Evolutionary conservation across 1,140 invertebrate genomes (phyloP), one percentile per base, ranked within the genome.

Genomic region (Ruditapes philippinarum): DNA sequence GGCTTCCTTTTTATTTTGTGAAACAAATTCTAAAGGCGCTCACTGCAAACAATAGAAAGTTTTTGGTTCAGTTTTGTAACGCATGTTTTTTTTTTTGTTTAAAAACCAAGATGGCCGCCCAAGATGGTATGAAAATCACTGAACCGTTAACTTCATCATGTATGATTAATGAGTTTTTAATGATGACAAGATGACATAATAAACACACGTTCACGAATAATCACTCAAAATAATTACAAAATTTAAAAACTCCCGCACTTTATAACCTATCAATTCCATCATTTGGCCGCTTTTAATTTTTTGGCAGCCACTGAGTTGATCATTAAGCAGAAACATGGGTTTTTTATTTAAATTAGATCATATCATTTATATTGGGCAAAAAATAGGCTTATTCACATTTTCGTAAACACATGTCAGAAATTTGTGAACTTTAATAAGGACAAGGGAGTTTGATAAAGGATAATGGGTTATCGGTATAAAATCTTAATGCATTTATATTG

Each of bases 401-500:
- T 84, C 40, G 40, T 28, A 36, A 42, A 70, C 60, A 45, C 68
- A 74, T 84, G 82, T 84, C 81, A 84, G 49, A 70, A 73, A 81
- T 51, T 84, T 68, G 42, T 62, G 9, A 54, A 57, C 65, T 45
- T 65, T 81, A n/a, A n/a, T 9, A 36, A 22, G 38, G 14, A 45
- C 25, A 36, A 25, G 19, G 19, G 31, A 42, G 49, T 70, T 33
- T n/a, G n/a, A n/a, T n/a, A n/a, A n/a, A n/a, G n/a, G 31, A 70
- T 51, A 42, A 73, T n/a, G 28, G 11, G 62, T 54, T 84, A 84
- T 84, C 82, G 7, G 7, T 22, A 51, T 22, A 84, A 22, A n/a
- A 84, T 84, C 82, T 84, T 49, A 84, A 84, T 84, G 82, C 82
- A 84, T 84, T 84, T 84, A 84, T 73, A 51, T 74, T 84, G 82